Percentiles rank a stretch among this genome's conserved stretches.
phyloP scores from a whole-genome alignment of 2,888 invertebrate genomes.

The Drosophila anomelani region DNA sequence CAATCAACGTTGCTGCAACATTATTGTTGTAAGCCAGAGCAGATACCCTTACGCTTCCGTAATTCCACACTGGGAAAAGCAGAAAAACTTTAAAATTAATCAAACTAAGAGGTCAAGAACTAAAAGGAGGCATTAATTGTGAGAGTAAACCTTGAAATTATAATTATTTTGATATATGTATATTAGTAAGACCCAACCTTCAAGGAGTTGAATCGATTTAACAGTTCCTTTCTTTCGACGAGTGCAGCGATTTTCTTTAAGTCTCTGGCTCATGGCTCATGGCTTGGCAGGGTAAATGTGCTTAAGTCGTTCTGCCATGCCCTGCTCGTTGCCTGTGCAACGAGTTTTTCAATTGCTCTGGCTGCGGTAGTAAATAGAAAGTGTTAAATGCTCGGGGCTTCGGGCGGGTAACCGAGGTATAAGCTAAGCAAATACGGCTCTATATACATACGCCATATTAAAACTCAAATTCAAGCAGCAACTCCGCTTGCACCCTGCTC shows the following conservation, averaged over 20 bases:
- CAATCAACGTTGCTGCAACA: constrained; percentile 62
- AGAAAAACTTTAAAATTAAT: neutral
- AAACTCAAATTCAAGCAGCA: constrained; percentile 47
- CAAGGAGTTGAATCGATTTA: neutral
- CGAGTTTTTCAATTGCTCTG: constrained; percentile 32
- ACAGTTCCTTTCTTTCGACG: neutral
- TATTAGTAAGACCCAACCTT: neutral
- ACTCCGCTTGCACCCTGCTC: constrained; percentile 1
- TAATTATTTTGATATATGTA: neutral
- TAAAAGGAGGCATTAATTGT: neutral
- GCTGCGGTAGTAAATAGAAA: constrained; percentile 61
- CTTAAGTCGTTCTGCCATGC: constrained; percentile 57
- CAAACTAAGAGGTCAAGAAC: neutral
- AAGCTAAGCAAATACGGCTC: constrained; percentile 50
- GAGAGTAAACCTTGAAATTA: neutral
- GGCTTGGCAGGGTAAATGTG: constrained; percentile 63
- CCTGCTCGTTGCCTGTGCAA: constrained; percentile 17
- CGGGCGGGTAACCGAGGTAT: constrained; percentile 20
- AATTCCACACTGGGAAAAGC: constrained; percentile 13
- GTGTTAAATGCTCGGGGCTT: constrained; percentile 67
- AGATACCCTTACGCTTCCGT: constrained; percentile 39
- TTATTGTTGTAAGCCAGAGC: constrained; percentile 50
- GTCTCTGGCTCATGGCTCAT: constrained; percentile 34
- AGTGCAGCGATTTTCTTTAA: constrained; percentile 18
- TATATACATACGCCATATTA: constrained; percentile 35